Evolutionary conservation across 2,888 invertebrate genomes (phyloP).

Genomic region (Synanthedon tipuliformis): DNA sequence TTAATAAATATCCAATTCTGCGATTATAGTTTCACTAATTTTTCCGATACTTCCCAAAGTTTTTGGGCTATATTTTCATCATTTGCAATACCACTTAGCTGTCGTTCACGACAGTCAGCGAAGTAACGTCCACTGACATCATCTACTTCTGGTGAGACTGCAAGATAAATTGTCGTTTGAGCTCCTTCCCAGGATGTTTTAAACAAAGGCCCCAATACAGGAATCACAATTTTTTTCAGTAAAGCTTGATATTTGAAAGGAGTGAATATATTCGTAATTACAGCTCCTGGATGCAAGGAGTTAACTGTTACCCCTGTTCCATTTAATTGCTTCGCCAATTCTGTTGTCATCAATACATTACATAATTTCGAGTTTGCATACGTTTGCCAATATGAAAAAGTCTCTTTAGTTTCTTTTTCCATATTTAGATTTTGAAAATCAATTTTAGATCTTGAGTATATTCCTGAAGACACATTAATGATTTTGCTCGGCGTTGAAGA

Average conservation of each 20-base stretch:
- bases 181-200: constrained; percentile 44
- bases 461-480: constrained; percentile 63
- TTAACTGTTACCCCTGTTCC: constrained; percentile 27
- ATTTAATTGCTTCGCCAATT: constrained; percentile 66
- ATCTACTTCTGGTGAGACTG: constrained; percentile 62
- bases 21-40: no score
- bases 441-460: constrained; percentile 35
- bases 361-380: constrained; percentile 64
- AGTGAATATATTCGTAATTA: constrained; percentile 7
- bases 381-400: no score
- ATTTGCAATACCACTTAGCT: constrained; percentile 5
- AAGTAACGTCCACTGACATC: constrained; percentile 73
- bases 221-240: no score
- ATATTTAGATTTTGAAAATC: constrained; percentile 17
- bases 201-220: constrained; percentile 1
- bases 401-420: constrained; percentile 1
- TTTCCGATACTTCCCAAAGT: no score
- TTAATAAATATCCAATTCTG: no score
- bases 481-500: constrained; percentile 18
- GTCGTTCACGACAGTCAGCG: constrained; percentile 59
- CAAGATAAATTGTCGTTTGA: constrained; percentile 68
- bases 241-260: no score
- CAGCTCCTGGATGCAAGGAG: constrained; percentile 26
- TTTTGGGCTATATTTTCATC: no score
- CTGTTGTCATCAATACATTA: constrained; percentile 63